These are phyloP conservation scores for Grantiella picta DNA, from an alignment of 2,113 vertebrate species.

Conservation along the genomic window DNA sequence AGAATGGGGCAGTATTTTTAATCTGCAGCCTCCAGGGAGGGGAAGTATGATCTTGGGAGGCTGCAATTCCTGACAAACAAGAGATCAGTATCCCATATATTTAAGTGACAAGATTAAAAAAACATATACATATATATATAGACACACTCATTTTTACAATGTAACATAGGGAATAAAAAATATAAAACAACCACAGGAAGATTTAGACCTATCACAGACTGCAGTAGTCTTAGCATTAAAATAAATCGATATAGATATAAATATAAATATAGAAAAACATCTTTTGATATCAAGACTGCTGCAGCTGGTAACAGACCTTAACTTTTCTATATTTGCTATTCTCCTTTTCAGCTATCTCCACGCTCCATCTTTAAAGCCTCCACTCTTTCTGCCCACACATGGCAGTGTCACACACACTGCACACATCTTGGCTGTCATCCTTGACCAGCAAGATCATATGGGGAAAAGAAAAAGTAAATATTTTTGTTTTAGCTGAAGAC, in stretches of 20 bases:
- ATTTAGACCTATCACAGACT: neutral
- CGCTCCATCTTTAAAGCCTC: neutral
- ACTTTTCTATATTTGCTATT: neutral
- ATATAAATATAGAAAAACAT: neutral
- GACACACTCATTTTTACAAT: neutral
- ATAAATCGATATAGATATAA: fast-evolving
- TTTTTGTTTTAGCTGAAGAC: neutral
- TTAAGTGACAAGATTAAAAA: neutral
- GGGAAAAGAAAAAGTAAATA: too few species aligned
- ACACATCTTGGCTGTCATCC: neutral
- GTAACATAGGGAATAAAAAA: neutral
- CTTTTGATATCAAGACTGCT: neutral
- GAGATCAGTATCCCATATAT: neutral
- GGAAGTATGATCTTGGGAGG: neutral
- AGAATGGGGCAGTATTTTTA: neutral
- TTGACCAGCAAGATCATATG: neutral
- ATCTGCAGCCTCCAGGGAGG: neutral
- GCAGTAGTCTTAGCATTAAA: neutral
- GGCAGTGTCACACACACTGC: neutral
- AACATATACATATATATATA: neutral
- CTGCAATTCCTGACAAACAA: neutral
- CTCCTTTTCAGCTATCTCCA: neutral
- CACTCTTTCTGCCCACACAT: neutral
- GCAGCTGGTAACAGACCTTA: neutral
- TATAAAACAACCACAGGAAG: neutral